Conservation (phyloP, 1,140 invertebrate species). For the Drosophila cardini region DNA sequence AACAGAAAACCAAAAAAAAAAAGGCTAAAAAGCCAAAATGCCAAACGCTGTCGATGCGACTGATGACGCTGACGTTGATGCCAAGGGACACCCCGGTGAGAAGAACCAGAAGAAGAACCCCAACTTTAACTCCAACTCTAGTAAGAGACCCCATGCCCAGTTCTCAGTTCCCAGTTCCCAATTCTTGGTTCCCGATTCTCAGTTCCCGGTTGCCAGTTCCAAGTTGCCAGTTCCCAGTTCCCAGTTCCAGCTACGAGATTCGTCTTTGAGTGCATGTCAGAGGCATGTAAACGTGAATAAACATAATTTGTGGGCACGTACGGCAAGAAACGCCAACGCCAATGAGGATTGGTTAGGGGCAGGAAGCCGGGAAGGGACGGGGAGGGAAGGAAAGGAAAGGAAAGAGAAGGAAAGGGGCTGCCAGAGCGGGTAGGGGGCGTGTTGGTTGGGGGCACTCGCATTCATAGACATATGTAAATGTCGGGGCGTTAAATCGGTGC, state of each 20-base stretch:
- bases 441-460: constrained; percentile 23
- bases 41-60: constrained; percentile 69
- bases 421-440: background rate
- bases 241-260: constrained; percentile 38
- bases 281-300: constrained; percentile 82
- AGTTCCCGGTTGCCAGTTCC: constrained; percentile 34
- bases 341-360: constrained; percentile 52
- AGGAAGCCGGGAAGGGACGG: constrained; percentile 6
- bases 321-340: constrained; percentile 77
- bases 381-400: background rate
- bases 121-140: constrained; percentile 1
- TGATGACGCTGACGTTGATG: constrained; percentile 81
- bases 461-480: constrained; percentile 74
- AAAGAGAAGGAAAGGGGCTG: background rate
- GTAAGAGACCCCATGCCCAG: constrained; percentile 21
- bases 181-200: constrained; percentile 5
- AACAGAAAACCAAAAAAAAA: constrained; percentile 16
- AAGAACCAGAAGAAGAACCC: constrained; percentile 33
- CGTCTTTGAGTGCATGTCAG: constrained; percentile 76
- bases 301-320: constrained; percentile 81
- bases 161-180: constrained; percentile 26
- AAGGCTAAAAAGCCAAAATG: constrained; percentile 35
- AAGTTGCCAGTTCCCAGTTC: constrained; percentile 21
- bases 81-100: constrained; percentile 75
- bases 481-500: constrained; percentile 82